These are phyloP conservation scores for Frankliniella fusca DNA, from an alignment of 2,888 invertebrate species.

Conservation along the genomic window DNA sequence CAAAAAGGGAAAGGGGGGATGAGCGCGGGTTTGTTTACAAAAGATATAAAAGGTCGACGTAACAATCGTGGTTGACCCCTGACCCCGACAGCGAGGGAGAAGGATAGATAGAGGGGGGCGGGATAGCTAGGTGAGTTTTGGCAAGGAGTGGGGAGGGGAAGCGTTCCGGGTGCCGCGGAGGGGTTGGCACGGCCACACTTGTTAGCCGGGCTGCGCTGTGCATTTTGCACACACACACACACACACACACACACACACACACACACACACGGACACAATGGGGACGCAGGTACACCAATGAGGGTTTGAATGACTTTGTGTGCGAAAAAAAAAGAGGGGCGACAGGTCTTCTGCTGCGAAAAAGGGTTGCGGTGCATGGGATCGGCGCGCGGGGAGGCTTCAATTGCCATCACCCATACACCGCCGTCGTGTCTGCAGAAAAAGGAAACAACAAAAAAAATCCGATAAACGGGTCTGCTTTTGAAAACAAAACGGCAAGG, in stretches of 20 bases:
- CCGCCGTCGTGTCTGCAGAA: too few relatives aligned
- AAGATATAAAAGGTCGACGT: background rate
- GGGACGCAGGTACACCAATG: conserved; percentile 4
- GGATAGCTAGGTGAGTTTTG: too few relatives aligned
- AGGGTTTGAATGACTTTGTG: background rate
- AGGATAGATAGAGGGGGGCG: too few relatives aligned
- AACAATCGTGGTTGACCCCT: conserved; percentile 23
- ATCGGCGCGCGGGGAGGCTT: too few relatives aligned
- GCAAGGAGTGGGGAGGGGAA: too few relatives aligned
- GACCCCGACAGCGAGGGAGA: background rate
- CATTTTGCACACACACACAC: background rate
- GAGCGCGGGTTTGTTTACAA: conserved; percentile 3
- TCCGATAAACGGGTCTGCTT: too few relatives aligned
- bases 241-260: background rate
- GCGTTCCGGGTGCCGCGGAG: too few relatives aligned
- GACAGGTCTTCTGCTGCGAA: background rate
- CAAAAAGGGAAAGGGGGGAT: background rate
- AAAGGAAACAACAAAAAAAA: too few relatives aligned
- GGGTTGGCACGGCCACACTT: too few relatives aligned
- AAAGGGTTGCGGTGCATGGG: too few relatives aligned
- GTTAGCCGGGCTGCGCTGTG: background rate
- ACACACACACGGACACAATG: background rate
- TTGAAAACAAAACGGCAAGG: too few relatives aligned
- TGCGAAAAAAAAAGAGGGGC: background rate
- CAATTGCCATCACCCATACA: too few relatives aligned